Evolutionary conservation across 2,888 invertebrate genomes (phyloP), one percentile per base, ranked within the genome.

Genomic region (Hydrotaea diabolus): DNA sequence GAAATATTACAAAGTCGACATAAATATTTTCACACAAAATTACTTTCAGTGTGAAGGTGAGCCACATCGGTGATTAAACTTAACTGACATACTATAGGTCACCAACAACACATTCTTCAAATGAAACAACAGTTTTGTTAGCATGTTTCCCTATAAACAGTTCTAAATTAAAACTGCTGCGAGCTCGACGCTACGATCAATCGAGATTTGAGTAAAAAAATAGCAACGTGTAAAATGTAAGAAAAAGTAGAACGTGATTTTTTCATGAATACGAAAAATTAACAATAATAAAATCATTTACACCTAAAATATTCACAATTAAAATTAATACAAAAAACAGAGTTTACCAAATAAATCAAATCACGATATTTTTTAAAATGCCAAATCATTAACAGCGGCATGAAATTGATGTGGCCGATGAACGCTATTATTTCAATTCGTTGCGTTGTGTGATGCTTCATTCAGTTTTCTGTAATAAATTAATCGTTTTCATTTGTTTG

Each of bases 91-190:
- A 49, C 5, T n/a, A n/a, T 49, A 49, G 0, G 4, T 49, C 9
- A 1, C 39, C 39, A 13, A 39, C 1, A 39, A 9, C 11, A 49
- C 49, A 49, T 49, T 49, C n/a, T 71, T 23, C 4, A 71, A 71
- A 26, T 19, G 36, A 73, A 73, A 55, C 31, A 66, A 39, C 19
- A 66, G 19, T 66, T 21, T 66, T n/a, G n/a, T n/a, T n/a, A n/a
- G n/a, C n/a, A n/a, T n/a, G n/a, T n/a, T 23, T 19, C 49, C 39
- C 62, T 49, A 23, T 31, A 77, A 49, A 77, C 66, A 74, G 75
- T 82, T 78, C 26, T 9, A 76, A 76, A 43, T 57, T 66, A 11
- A 72, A 79, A 57, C 64, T 8, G 55, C 55, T 13, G 76, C 55
- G 66, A 57, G 74, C n/a, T 46, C 43, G n/a, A 39, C 13, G 8